Base-by-base conservation (phyloP, 1,140 invertebrate species). In the Nomia melanderi region DNA sequence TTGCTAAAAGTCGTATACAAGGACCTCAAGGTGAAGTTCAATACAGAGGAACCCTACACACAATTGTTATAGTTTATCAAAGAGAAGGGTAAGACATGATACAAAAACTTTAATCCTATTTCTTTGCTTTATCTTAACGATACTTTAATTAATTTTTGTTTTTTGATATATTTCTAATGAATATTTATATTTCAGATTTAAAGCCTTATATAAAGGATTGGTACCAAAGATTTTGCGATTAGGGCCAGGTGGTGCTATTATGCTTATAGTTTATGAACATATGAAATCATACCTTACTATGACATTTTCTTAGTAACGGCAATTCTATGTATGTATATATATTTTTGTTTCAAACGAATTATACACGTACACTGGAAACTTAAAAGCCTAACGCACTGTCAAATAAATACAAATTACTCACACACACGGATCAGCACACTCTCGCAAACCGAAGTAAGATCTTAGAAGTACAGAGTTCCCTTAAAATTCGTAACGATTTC, bases 1-100 rank as follows among this genome's bases (percentile, higher is more conserved):
- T 99, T 7, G 98, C 97, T 11, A 99, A 99, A 92, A 98, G 97
- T 87, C 93, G 98, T 73, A 98, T 99, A 81, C 98, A 98, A 91
- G 96, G 97, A 1, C 97, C 97, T 7, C 97, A 98, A 91, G 95
- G 94, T 6, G 65, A 94, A 72, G 94, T 97, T 44, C 97, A 97
- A 85, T 98, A 98, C 85, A 94, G 93, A 65, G 94, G 94, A 50
- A 98, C 97, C 9, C 92, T 97, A 56, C 93, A 93, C 36, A 95
- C 97, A 11, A 95, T 98, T 47, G 83, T 82, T 20, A 93, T 96
- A 59, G 95, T 99, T 12, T 97, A 97, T 86, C 95, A 91, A 84
- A 96, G 97, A 91, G 98, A 99, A 95, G 98, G 98, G 95, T 97
- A 92, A 92, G 39, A 17, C 41, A 62, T 11, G 62, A 50, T 41